Percentiles rank a stretch among this genome's conserved stretches.
Conservation (phyloP, 2,113 vertebrate genomes). For the Eclectus roratus region DNA sequence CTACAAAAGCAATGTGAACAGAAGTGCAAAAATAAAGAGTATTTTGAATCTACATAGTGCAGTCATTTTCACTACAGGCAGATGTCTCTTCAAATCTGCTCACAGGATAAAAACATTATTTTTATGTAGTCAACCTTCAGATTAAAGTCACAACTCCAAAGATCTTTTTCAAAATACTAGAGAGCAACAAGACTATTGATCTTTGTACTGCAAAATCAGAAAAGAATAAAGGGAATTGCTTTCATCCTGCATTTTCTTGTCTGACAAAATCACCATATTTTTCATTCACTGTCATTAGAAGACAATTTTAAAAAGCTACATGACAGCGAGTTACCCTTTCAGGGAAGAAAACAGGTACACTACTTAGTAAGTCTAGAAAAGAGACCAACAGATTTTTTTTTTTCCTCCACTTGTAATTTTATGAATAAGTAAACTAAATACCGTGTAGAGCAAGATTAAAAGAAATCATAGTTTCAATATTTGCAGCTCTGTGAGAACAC, state of each 20-base stretch:
- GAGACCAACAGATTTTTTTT: not conserved
- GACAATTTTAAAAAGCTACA: not conserved
- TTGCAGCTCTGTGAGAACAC: not conserved
- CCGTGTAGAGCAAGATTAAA: not conserved
- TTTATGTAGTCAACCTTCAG: not conserved
- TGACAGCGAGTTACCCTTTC: not conserved
- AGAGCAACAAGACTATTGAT: not conserved
- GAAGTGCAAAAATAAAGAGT: not conserved
- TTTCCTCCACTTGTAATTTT: not conserved
- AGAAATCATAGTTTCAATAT: not conserved
- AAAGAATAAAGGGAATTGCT: not conserved
- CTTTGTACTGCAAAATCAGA: not conserved
- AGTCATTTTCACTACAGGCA: not conserved
- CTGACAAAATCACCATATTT: not conserved
- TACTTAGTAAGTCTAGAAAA: not conserved
- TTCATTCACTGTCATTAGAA: not conserved
- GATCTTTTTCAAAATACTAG: not conserved
- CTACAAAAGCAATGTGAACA: not conserved
- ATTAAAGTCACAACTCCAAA: not conserved
- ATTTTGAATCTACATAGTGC: not conserved
- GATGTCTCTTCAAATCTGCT: not conserved
- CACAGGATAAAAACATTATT: not conserved
- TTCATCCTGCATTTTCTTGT: not conserved
- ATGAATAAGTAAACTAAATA: not conserved
- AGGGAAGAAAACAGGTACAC: not conserved